phyloP scores from a whole-genome alignment of 2,888 invertebrate genomes.

The Limenitis camilla region DNA sequence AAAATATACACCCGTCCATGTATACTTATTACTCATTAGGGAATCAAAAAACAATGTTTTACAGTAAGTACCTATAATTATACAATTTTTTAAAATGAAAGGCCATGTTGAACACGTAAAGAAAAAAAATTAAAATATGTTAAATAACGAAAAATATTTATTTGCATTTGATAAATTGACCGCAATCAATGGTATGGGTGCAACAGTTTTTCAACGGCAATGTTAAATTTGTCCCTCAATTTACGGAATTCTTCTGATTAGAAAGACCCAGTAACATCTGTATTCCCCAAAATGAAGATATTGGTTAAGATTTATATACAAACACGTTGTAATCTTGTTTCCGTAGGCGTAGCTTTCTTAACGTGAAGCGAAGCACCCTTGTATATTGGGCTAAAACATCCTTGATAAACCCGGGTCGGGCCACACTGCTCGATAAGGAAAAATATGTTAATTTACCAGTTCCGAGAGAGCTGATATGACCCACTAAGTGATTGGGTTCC shows the following conservation, averaged over 20 bases:
- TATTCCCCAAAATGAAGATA: conserved; percentile 54
- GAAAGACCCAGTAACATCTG: conserved; percentile 24
- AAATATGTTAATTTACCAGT: conserved; percentile 70
- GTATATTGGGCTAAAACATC: conserved; percentile 60
- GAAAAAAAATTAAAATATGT: too few relatives aligned
- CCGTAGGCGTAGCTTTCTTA: conserved; percentile 66
- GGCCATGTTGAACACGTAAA: too few relatives aligned
- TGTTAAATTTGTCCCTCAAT: too few relatives aligned
- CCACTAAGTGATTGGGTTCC: conserved; percentile 72
- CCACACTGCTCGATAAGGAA: conserved; percentile 67
- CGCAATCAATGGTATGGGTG: too few relatives aligned
- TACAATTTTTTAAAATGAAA: too few relatives aligned
- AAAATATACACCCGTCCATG: too few relatives aligned
- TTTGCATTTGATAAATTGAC: too few relatives aligned
- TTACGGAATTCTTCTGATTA: neutral
- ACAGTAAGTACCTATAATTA: too few relatives aligned
- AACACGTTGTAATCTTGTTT: conserved; percentile 65
- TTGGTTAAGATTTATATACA: conserved; percentile 65
- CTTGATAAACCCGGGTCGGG: conserved; percentile 60
- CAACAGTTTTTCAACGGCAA: too few relatives aligned
- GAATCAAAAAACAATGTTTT: too few relatives aligned
- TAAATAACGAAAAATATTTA: too few relatives aligned
- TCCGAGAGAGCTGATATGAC: conserved; percentile 62
- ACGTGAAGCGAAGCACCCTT: conserved; percentile 42
- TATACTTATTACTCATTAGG: too few relatives aligned